These are phyloP conservation scores for Drosophila arizonae DNA, from an alignment of 1,140 invertebrate species.

Conservation along the genomic window DNA sequence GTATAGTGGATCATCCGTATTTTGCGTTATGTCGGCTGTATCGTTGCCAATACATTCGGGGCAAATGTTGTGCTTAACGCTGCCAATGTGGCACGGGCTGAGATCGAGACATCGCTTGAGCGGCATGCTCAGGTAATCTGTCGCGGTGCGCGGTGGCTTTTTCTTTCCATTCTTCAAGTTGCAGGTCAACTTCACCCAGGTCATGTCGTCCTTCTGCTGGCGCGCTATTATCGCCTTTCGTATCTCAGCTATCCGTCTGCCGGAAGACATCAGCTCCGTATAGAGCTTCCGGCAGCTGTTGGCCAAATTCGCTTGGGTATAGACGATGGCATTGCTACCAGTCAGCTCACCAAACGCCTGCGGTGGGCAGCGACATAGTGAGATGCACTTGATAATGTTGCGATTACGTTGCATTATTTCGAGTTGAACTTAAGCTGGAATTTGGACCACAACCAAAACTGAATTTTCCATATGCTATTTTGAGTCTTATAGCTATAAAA, in stretches of 20 bases:
- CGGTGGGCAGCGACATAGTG: slow-evolving; percentile 8
- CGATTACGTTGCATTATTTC: slow-evolving; percentile 26
- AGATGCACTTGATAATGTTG: slow-evolving; percentile 28
- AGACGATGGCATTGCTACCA: neutral
- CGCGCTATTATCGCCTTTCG: slow-evolving; percentile 1
- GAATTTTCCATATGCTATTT: neutral
- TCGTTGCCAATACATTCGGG: neutral
- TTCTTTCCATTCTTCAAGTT: neutral
- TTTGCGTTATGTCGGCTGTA: neutral
- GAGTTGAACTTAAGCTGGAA: neutral
- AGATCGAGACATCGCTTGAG: neutral
- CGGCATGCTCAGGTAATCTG: slow-evolving; percentile 8
- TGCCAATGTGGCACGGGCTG: neutral
- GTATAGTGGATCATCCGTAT: neutral
- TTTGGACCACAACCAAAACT: neutral
- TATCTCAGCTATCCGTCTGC: neutral
- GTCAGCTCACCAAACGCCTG: neutral
- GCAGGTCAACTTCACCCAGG: slow-evolving; percentile 25
- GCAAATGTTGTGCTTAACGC: neutral
- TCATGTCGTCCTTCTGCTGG: slow-evolving; percentile 16
- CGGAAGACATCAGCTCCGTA: neutral
- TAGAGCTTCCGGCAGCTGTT: slow-evolving; percentile 17
- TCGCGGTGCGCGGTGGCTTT: neutral
- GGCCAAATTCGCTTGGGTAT: neutral
- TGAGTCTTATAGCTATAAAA: too few relatives aligned